Evolutionary conservation across 1,140 invertebrate species (phyloP).

Genomic region (Lucilia sericata): DNA sequence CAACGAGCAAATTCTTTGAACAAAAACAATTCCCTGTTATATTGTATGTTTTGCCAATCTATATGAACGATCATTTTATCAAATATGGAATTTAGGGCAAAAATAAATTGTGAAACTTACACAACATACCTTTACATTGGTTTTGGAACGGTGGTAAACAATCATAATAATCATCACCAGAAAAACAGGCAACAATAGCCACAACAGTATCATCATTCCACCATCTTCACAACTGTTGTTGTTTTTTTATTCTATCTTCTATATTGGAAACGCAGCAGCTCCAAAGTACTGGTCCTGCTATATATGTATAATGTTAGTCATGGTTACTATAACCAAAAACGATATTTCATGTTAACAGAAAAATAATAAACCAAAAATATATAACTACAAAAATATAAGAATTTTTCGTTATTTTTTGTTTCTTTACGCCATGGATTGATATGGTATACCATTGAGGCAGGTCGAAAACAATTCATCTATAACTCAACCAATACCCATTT

Average conservation of each 20-base stretch:
- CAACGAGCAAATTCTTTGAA: not conserved
- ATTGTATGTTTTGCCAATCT: not conserved
- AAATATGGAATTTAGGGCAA: not conserved
- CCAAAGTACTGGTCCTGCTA: no score
- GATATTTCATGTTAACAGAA: not conserved
- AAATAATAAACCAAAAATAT: not conserved
- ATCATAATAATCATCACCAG: slow-evolving; percentile 12
- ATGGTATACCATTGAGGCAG: not conserved
- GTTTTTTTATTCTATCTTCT: not conserved
- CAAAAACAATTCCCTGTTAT: not conserved
- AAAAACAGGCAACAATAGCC: not conserved
- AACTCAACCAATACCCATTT: not conserved
- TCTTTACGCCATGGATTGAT: not conserved
- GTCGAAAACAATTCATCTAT: not conserved
- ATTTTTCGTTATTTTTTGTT: not conserved
- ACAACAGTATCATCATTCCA: not conserved
- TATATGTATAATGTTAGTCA: not conserved
- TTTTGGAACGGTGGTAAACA: not conserved
- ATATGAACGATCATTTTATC: not conserved
- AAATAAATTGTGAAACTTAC: not conserved
- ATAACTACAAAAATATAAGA: not conserved
- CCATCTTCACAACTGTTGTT: not conserved
- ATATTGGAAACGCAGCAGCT: not conserved
- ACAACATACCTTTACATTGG: not conserved
- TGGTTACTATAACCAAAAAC: slow-evolving; percentile 19